Conservation (phyloP, 30 jellyfish, hydroid and myxozoan species). For the Pseudorhiza aurosa region DNA sequence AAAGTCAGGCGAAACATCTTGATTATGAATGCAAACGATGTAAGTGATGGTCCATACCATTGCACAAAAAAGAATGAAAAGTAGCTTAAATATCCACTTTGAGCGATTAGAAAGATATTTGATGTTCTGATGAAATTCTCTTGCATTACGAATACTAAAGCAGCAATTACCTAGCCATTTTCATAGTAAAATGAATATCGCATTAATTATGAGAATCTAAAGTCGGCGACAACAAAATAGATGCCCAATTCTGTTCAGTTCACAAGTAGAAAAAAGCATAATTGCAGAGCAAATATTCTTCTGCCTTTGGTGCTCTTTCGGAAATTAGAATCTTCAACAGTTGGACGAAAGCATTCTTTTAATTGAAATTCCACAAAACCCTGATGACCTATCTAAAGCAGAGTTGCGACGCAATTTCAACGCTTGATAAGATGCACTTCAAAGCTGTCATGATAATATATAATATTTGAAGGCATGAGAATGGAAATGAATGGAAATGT, state of each 20-base stretch:
- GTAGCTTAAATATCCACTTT: neutral
- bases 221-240: neutral
- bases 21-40: too few species aligned
- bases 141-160: neutral
- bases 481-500: too few species aligned
- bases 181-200: neutral
- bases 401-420: neutral
- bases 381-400: neutral
- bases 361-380: too few species aligned
- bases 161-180: neutral
- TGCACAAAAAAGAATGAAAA: neutral
- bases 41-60: too few species aligned
- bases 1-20: too few species aligned
- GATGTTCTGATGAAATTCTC: neutral
- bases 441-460: too few species aligned
- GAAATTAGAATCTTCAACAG: neutral
- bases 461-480: too few species aligned
- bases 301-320: neutral
- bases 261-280: neutral
- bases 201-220: neutral
- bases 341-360: neutral
- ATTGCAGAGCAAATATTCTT: neutral
- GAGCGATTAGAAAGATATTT: neutral
- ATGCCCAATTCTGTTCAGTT: neutral
- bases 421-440: too few species aligned